Conservation (phyloP, 2,888 invertebrate species). For the Megamerina dolium region DNA sequence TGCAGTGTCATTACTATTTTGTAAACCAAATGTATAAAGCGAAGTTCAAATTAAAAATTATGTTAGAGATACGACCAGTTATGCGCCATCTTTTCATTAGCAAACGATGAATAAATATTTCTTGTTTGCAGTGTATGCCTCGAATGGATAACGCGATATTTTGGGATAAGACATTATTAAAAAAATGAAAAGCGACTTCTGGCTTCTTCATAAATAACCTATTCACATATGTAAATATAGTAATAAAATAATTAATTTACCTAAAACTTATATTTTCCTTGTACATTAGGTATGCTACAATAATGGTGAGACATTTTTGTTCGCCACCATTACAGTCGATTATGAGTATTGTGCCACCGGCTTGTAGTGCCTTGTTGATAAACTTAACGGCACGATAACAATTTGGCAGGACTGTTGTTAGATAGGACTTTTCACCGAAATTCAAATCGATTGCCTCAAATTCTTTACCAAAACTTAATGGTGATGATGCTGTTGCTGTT, state of each 20-base stretch:
- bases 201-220: too few relatives aligned
- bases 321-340: conserved; percentile 35
- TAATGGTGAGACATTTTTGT: conserved; percentile 37
- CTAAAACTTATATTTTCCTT: conserved; percentile 36
- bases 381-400: conserved; percentile 38
- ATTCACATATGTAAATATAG: background rate
- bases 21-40: too few relatives aligned
- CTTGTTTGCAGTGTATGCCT: too few relatives aligned
- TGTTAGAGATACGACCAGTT: too few relatives aligned
- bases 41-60: too few relatives aligned
- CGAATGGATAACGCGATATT: too few relatives aligned
- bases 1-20: too few relatives aligned
- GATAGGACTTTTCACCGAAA: conserved; percentile 36
- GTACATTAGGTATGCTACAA: conserved; percentile 39
- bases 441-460: conserved; percentile 34
- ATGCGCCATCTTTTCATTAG: too few relatives aligned
- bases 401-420: conserved; percentile 37
- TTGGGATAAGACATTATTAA: too few relatives aligned
- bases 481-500: conserved; percentile 1
- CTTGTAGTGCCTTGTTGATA: conserved; percentile 32
- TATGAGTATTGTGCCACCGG: conserved; percentile 30
- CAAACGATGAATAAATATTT: too few relatives aligned
- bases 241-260: conserved; percentile 28
- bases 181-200: too few relatives aligned
- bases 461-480: conserved; percentile 24